Percentiles rank a stretch among this genome's conserved stretches.
Evolutionary conservation across 2,797 vertebrate species (phyloP).

Genomic region (Pipistrellus kuhlii): DNA sequence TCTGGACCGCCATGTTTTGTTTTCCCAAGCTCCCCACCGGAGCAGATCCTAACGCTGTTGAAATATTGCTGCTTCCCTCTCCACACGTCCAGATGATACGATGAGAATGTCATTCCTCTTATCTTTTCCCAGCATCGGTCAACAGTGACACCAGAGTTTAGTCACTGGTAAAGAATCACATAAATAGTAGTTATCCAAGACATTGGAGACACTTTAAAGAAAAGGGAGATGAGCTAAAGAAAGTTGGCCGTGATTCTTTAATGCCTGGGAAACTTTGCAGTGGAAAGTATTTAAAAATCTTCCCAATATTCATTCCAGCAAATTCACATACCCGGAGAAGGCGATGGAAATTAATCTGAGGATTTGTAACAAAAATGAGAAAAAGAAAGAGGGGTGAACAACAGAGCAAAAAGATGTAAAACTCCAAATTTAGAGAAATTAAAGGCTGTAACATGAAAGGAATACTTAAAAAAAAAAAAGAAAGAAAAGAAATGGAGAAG

Average conservation of each 20-base stretch:
- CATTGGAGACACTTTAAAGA: conserved; percentile 63
- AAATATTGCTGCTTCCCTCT: background rate
- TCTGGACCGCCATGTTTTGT: conserved; percentile 28
- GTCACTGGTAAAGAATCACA: conserved; percentile 3
- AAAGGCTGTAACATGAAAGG: background rate
- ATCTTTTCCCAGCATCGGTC: conserved; percentile 20
- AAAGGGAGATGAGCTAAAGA: conserved; percentile 77
- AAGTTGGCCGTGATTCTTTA: conserved; percentile 71
- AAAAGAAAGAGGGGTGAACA: conserved; percentile 70
- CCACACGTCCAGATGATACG: background rate
- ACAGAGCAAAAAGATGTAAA: conserved; percentile 70
- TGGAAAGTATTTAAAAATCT: conserved; percentile 78
- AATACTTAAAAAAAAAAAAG: background rate
- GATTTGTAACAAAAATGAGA: conserved; percentile 57
- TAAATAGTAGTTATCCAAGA: conserved; percentile 62
- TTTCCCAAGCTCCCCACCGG: background rate
- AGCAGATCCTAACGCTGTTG: background rate
- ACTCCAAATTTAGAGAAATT: conserved; percentile 23
- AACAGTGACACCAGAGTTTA: background rate
- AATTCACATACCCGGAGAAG: conserved; percentile 77
- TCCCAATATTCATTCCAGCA: conserved; percentile 79
- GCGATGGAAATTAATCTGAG: conserved; percentile 74
- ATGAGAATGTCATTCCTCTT: background rate
- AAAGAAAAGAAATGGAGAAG: conserved; percentile 27
- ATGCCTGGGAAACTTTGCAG: conserved; percentile 74